Base-by-base conservation (phyloP, 2,888 invertebrate genomes). In the Parelbella ahira region DNA sequence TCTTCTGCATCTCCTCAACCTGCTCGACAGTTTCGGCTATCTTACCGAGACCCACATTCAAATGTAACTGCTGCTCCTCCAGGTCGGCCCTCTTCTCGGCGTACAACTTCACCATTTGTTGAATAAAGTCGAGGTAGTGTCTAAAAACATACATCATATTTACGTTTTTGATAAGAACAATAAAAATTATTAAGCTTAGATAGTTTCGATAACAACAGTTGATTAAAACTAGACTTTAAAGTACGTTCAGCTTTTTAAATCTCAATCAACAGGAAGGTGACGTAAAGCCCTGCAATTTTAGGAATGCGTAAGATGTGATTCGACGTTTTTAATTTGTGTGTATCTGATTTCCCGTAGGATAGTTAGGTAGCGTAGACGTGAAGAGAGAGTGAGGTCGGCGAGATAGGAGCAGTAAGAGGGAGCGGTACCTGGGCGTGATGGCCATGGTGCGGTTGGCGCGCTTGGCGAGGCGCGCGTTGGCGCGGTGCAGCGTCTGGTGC, bases 21-120 rank as follows among this genome's bases (percentile, higher is more conserved):
- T 99, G 99, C 63, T 98, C 98, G 6, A 99, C 97, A 3, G 99
- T 99, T 83, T 99, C 99, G 0, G 97, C 96, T 57, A 99, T 99
- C 88, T 99, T 99, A 67, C 96, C 96, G 44, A 99, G 90, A 73
- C 99, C 99, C 28, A 99, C 98, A 82, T 99, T 99, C 68, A 99
- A 89, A 84, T 99, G 99, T 10, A 99, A 89, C 74, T 99, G 99
- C 68, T 99, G 99, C 67, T 99, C 99, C 74, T 99, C 99, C 41
- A 99, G 89, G 76, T 99, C 99, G 1, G 97, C 96, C 23, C 99
- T 92, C 76, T 99, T 99, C 80, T 99, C 99, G 53, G 96, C 95
- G 83, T 98, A 97, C 49, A 99, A 79, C 69, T 98, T 98, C 25
- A 98, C 99, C 89, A 98, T 99, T 87, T 99, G 99, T 78, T 98